Evolutionary conservation across 2,797 vertebrate species (phyloP).

Genomic region (Lithobates sylvaticus): DNA sequence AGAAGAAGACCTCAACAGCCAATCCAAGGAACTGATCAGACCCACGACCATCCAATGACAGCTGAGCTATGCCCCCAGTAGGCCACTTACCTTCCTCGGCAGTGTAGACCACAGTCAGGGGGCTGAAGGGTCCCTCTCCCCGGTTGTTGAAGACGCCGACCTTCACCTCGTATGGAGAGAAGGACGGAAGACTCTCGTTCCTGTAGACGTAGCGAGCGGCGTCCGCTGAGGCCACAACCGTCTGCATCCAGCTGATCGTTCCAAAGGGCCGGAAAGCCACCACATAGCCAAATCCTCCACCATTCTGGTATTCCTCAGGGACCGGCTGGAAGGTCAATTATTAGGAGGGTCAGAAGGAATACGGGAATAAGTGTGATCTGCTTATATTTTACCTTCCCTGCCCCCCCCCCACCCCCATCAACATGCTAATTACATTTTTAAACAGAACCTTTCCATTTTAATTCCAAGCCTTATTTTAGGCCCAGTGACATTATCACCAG

Average conservation of each 20-base stretch:
- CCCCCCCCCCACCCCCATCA: too few species aligned
- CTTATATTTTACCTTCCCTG: too few species aligned
- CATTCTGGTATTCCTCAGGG: slow-evolving; percentile 95
- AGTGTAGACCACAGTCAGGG: slow-evolving; percentile 87
- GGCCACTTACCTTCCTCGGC: slow-evolving; percentile 90
- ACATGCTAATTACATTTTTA: too few species aligned
- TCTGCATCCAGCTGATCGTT: slow-evolving; percentile 94
- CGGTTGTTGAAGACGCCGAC: slow-evolving; percentile 97
- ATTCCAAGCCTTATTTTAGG: too few species aligned
- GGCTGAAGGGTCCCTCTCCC: slow-evolving; percentile 93
- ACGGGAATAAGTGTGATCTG: too few species aligned
- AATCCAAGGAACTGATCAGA: too few species aligned
- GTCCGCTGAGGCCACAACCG: slow-evolving; percentile 90
- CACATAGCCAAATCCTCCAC: slow-evolving; percentile 93
- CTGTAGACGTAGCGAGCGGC: slow-evolving; percentile 90
- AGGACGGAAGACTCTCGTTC: slow-evolving; percentile 93
- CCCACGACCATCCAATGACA: not conserved
- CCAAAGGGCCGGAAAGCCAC: slow-evolving; percentile 92
- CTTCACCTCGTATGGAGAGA: slow-evolving; percentile 94
- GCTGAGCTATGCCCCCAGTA: not conserved
- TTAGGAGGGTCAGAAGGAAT: not conserved
- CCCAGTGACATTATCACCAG: too few species aligned
- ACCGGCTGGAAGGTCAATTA: slow-evolving; percentile 81
- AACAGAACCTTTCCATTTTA: too few species aligned
- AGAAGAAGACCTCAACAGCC: too few species aligned